These are phyloP conservation scores for Hylaeus anthracinus DNA, from an alignment of 1,140 invertebrate species.

Conservation along the genomic window DNA sequence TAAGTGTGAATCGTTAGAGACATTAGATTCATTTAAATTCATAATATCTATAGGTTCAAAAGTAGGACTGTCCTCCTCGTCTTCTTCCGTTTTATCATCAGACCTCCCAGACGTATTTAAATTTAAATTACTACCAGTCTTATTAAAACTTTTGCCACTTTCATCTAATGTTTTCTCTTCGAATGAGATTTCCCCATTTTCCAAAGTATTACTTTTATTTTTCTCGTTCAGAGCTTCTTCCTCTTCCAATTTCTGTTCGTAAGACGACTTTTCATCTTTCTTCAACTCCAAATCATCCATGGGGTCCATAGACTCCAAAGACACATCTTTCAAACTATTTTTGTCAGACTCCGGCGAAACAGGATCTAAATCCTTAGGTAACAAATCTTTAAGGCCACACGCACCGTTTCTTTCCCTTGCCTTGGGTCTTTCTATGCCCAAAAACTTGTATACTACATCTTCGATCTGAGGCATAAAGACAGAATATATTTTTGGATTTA, in stretches of 20 bases:
- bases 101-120: slow-evolving; percentile 77
- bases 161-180: slow-evolving; percentile 50
- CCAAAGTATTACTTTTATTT: slow-evolving; percentile 24
- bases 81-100: slow-evolving; percentile 80
- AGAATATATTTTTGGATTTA: slow-evolving; percentile 94
- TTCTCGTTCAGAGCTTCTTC: slow-evolving; percentile 39
- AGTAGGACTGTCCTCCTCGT: slow-evolving; percentile 85
- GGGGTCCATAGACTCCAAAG: slow-evolving; percentile 66
- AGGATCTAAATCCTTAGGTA: slow-evolving; percentile 89
- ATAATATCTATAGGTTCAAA: slow-evolving; percentile 85
- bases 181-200: slow-evolving; percentile 43
- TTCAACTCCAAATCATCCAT: slow-evolving; percentile 54
- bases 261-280: slow-evolving; percentile 36
- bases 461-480: slow-evolving; percentile 95
- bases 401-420: slow-evolving; percentile 76
- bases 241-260: slow-evolving; percentile 35
- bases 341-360: slow-evolving; percentile 89
- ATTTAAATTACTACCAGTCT: slow-evolving; percentile 54
- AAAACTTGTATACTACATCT: slow-evolving; percentile 92
- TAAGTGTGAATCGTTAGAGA: slow-evolving; percentile 82
- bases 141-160: slow-evolving; percentile 38
- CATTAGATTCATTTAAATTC: slow-evolving; percentile 76
- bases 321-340: slow-evolving; percentile 77
- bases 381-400: slow-evolving; percentile 82
- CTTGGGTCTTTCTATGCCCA: slow-evolving; percentile 88